Conservation (phyloP, 2,113 vertebrate species). For the Cyanoderma ruficeps region DNA sequence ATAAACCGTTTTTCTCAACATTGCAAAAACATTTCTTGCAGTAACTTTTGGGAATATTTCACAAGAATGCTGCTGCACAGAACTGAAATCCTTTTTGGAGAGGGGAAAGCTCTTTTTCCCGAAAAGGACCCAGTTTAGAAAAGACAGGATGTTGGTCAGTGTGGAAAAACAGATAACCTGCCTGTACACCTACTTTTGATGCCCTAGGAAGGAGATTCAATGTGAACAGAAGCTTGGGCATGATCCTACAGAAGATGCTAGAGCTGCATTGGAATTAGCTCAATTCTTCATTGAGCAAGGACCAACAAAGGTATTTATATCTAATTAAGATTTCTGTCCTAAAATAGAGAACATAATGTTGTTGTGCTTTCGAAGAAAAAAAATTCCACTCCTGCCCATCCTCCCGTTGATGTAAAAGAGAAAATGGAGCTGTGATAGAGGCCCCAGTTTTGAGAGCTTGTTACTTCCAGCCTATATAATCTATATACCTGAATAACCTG, state of each 20-base stretch:
- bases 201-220: conserved; percentile 84
- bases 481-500: background rate
- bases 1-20: background rate
- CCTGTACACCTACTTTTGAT: conserved; percentile 32
- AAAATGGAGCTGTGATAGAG: background rate
- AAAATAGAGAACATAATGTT: background rate
- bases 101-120: background rate
- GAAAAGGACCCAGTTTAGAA: background rate
- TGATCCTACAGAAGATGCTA: conserved; percentile 86
- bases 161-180: conserved; percentile 37
- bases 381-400: background rate
- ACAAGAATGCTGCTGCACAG: conserved; percentile 25
- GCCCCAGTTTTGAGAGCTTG: background rate
- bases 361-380: background rate
- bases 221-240: conserved; percentile 76
- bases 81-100: conserved; percentile 29
- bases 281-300: conserved; percentile 87
- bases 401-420: background rate
- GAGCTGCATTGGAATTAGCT: conserved; percentile 83
- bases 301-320: conserved; percentile 77
- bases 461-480: background rate
- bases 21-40: conserved; percentile 32
- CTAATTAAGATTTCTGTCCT: background rate
- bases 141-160: conserved; percentile 20
- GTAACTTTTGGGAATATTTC: conserved; percentile 25